Percentiles rank a stretch among this genome's conserved stretches.
Evolutionary conservation across 2,888 invertebrate species (phyloP).

Genomic region (Troides aeacus): DNA sequence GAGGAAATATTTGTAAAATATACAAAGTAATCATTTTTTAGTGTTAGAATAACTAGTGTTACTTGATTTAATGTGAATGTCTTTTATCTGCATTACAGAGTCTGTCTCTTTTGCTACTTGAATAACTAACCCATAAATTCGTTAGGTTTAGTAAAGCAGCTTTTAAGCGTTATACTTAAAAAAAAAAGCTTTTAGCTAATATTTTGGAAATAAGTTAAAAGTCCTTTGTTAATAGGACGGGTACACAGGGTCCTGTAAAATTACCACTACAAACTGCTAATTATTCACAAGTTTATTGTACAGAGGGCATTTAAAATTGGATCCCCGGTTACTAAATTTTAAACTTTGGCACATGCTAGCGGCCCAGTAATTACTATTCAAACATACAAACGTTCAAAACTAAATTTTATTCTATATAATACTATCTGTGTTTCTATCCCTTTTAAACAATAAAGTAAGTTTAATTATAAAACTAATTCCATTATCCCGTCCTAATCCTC

Average conservation of each 20-base stretch:
- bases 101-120: too few species aligned
- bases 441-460: constrained; percentile 62
- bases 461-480: constrained; percentile 65
- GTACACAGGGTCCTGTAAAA: constrained; percentile 6
- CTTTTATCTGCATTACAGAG: too few species aligned
- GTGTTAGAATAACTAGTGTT: too few species aligned
- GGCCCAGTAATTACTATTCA: constrained; percentile 40
- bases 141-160: neutral
- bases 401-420: constrained; percentile 51
- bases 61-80: too few species aligned
- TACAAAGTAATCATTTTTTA: too few species aligned
- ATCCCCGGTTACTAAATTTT: constrained; percentile 36
- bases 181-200: neutral
- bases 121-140: neutral
- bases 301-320: constrained; percentile 38
- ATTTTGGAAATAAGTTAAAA: neutral
- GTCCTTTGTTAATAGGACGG: constrained; percentile 2
- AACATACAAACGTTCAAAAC: constrained; percentile 46
- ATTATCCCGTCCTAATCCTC: constrained; percentile 48
- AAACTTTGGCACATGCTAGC: constrained; percentile 40
- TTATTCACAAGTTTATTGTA: constrained; percentile 25
- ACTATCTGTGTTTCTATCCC: constrained; percentile 50
- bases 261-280: constrained; percentile 9
- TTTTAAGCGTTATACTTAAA: neutral
- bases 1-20: too few species aligned